phyloP scores from a whole-genome alignment of 1,140 invertebrate species.

The Drosophila kepulauana region DNA sequence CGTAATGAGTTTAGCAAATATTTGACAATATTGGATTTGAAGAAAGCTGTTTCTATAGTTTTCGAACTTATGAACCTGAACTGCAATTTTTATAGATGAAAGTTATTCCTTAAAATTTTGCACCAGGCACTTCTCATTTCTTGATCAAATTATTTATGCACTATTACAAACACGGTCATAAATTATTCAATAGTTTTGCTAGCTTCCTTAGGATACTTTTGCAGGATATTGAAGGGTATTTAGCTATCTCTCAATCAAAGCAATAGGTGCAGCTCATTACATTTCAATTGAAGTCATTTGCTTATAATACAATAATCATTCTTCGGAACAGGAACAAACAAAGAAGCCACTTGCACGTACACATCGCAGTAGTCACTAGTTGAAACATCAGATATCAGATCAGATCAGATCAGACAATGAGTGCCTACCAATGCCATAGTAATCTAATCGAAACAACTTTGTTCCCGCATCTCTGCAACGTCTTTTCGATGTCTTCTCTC shows the following conservation, averaged over 20 bases:
- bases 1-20: too few relatives aligned
- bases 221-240: neutral
- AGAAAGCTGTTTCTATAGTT: too few relatives aligned
- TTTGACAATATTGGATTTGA: too few relatives aligned
- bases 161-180: neutral
- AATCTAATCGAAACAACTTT: conserved; percentile 78
- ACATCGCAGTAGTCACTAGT: conserved; percentile 28
- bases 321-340: neutral
- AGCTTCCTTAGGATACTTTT: neutral
- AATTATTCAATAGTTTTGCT: neutral
- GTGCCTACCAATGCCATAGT: conserved; percentile 77
- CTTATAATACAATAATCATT: conserved; percentile 8
- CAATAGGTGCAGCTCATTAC: conserved; percentile 7
- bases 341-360: conserved; percentile 19
- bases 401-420: conserved; percentile 54
- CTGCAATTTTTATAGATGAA: too few relatives aligned
- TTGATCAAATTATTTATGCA: neutral
- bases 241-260: neutral
- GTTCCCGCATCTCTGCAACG: conserved; percentile 82
- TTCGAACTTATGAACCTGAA: too few relatives aligned
- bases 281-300: conserved; percentile 22
- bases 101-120: too few relatives aligned
- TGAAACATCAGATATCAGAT: conserved; percentile 23
- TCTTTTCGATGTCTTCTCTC: conserved; percentile 82
- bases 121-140: too few relatives aligned